These are phyloP conservation scores for Parasteatoda lunata DNA, from an alignment of 2,888 invertebrate genomes.

Conservation along the genomic window DNA sequence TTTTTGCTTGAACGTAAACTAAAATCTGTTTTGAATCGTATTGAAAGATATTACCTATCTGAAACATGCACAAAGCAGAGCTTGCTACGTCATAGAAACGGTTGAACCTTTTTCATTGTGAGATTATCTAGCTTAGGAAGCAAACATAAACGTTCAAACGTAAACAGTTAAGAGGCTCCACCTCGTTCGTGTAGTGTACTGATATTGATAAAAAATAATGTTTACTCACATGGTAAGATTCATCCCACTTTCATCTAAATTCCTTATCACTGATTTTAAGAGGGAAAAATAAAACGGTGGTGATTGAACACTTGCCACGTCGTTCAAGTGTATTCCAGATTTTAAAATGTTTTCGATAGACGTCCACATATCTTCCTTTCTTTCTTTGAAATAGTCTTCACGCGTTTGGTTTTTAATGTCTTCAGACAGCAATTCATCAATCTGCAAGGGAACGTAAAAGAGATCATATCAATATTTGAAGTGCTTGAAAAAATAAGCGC, in stretches of 20 bases:
- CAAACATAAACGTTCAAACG: no score
- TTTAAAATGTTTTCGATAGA: conserved; percentile 18
- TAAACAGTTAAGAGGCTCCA: no score
- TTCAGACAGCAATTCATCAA: conserved; percentile 17
- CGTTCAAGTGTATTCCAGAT: conserved; percentile 18
- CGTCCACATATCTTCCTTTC: conserved; percentile 21
- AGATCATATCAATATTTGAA: no score
- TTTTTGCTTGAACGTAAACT: no score
- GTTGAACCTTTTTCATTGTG: no score
- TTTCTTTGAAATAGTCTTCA: conserved; percentile 8
- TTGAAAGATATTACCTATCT: no score
- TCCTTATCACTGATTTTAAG: conserved; percentile 20
- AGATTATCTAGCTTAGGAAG: no score
- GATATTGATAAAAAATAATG: neutral
- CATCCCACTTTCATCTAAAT: conserved; percentile 12
- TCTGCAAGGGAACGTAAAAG: neutral
- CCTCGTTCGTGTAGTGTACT: no score
- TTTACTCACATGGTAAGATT: conserved; percentile 7
- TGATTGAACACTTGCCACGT: conserved; percentile 14
- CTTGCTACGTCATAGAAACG: no score
- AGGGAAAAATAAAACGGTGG: conserved; percentile 39
- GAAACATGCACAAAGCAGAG: no score
- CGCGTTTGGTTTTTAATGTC: conserved; percentile 12
- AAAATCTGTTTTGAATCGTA: no score
- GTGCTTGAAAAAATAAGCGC: no score